Conservation (phyloP, 2,113 vertebrate genomes). For the Colius striatus region DNA sequence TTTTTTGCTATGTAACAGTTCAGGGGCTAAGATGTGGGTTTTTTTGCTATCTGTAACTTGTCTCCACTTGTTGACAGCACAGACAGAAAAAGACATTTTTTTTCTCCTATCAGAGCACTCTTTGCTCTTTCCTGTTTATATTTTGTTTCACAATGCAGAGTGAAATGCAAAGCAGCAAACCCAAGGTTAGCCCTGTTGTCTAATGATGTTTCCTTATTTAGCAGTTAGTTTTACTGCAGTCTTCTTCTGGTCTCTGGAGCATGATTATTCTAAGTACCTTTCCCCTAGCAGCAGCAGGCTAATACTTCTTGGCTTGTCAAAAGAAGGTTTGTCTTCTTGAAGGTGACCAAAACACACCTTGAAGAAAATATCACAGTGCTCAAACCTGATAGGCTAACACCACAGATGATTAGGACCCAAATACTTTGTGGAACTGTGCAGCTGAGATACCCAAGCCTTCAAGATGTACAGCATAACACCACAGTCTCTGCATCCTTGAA, state of each 20-base stretch:
- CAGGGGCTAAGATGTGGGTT: fast-evolving
- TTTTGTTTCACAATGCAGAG: neutral
- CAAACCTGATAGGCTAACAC: neutral
- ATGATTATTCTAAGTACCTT: constrained; percentile 14
- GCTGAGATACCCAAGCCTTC: neutral
- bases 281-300: neutral
- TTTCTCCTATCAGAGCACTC: neutral
- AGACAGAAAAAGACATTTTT: neutral
- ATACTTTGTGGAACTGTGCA: fast-evolving
- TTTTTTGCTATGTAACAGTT: neutral
- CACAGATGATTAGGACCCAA: neutral
- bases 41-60: too few relatives aligned
- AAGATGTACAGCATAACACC: neutral
- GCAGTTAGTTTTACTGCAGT: constrained; percentile 33
- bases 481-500: neutral
- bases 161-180: constrained; percentile 47
- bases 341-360: neutral
- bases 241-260: constrained; percentile 49
- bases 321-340: neutral
- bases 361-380: neutral
- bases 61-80: neutral
- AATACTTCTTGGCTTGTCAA: neutral
- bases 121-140: constrained; percentile 54
- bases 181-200: constrained; percentile 41
- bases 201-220: constrained; percentile 65